Conservation (phyloP, 2,888 invertebrate species). For the Oscheius myriophilus region DNA sequence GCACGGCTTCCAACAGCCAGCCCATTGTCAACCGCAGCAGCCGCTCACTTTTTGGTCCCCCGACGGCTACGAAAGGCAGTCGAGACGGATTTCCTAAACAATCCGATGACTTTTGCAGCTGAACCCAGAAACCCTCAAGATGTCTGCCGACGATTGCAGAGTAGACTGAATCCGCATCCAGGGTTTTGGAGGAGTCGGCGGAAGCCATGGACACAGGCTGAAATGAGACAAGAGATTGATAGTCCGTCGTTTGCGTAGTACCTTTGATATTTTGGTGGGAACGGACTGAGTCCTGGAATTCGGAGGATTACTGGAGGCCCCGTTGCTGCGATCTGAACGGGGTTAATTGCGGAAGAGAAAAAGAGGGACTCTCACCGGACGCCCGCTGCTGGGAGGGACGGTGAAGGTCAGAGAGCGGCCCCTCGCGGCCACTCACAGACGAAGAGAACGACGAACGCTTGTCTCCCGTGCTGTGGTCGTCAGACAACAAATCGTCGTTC, state of each 20-base stretch:
- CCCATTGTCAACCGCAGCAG: slow-evolving; percentile 47
- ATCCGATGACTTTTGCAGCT: neutral
- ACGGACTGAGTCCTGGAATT: slow-evolving; percentile 18
- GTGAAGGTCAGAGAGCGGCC: slow-evolving; percentile 19
- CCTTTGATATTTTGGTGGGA: slow-evolving; percentile 23
- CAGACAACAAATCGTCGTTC: neutral
- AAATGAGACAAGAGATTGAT: neutral
- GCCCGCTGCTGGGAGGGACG: slow-evolving; percentile 19
- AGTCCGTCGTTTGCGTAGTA: neutral
- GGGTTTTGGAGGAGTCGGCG: too few relatives aligned
- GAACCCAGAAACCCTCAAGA: slow-evolving; percentile 8
- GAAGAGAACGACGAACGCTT: slow-evolving; percentile 25
- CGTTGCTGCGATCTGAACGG: slow-evolving; percentile 25
- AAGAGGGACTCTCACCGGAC: slow-evolving; percentile 13
- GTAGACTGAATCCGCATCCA: slow-evolving; percentile 10
- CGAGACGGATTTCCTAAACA: slow-evolving; percentile 11
- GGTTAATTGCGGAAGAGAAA: neutral
- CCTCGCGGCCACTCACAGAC: slow-evolving; percentile 27
- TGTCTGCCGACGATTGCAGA: slow-evolving; percentile 23
- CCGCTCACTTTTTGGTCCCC: slow-evolving; percentile 49
- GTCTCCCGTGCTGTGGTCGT: slow-evolving; percentile 1
- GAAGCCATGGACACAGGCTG: slow-evolving; percentile 1
- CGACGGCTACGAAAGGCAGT: slow-evolving; percentile 29
- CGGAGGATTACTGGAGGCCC: neutral
- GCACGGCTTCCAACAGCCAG: slow-evolving; percentile 48